Evolutionary conservation across 2,888 invertebrate species (phyloP), one percentile per base, ranked within the genome.

Genomic region (Dione juno): DNA sequence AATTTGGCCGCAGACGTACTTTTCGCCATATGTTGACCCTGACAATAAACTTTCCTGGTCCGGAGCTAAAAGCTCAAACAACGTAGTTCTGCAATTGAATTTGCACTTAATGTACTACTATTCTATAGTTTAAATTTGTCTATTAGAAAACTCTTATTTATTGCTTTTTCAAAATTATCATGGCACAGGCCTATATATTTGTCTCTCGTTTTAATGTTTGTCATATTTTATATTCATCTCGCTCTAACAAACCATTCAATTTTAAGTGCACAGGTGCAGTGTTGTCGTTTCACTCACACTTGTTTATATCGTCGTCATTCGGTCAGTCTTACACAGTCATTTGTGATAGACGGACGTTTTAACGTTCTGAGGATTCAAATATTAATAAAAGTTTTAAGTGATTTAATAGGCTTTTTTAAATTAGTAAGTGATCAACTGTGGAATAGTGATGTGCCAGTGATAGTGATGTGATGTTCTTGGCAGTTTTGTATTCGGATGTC

Each of bases 11-110:
- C 83, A 80, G 77, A 80, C 81, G 82, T 81, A 81, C 82, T 88
- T 89, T 91, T 88, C 81, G 88, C 91, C 92, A 92, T 91, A 89
- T 90, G 91, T 86, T 89, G 92, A 90, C 92, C 92, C 90, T 92
- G 91, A 87, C 88, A 87, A 86, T 89, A 87, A 86, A 86, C 83
- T 81, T 77, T 75, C 77, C 77, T 76, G 77, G 72, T 63, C 76
- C 74, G 74, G 70, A n/a, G 66, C 57, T 64, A 77, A 77, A 80
- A 77, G 77, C 78, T 78, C 76, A 75, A 76, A 61, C 70, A 72
- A 70, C 53, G 57, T 7, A 28, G 57, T 8, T 28, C 67, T 45
- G 40, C 69, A 75, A 59, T 67, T 72, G 43, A 83, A 80, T 76
- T 74, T 19, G 63, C 63, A 79, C 79, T 77, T 69, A 81, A 79